phyloP scores from a whole-genome alignment of 2,113 vertebrate genomes.

The Podocnemis expansa region DNA sequence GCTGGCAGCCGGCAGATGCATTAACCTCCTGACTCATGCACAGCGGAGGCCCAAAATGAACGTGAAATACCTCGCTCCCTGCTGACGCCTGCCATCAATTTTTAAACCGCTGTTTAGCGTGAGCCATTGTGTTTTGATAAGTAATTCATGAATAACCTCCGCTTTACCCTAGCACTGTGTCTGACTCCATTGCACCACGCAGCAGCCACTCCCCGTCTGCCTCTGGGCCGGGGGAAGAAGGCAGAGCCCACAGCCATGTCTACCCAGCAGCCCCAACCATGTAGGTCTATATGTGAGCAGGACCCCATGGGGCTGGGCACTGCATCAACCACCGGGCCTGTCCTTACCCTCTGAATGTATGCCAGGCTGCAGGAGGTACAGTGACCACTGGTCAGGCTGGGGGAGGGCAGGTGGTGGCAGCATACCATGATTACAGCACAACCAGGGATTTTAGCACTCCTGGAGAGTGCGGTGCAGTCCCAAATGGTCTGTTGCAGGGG shows the following conservation, averaged over 20 bases:
- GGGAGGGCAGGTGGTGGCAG: neutral
- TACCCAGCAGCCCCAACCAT: neutral
- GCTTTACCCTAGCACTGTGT: slow-evolving; percentile 31
- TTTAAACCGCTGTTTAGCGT: slow-evolving; percentile 65
- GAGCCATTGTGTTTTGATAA: slow-evolving; percentile 48
- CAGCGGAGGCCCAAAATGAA: slow-evolving; percentile 41
- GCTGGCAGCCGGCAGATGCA: slow-evolving; percentile 50
- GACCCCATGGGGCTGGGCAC: too few relatives aligned
- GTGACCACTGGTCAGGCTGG: neutral
- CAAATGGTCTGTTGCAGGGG: too few relatives aligned
- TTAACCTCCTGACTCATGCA: slow-evolving; percentile 65
- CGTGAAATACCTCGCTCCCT: slow-evolving; percentile 45
- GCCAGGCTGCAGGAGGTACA: neutral
- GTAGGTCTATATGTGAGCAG: neutral
- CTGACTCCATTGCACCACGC: neutral
- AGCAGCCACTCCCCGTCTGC: neutral
- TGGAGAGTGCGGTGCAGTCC: too few relatives aligned
- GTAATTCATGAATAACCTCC: slow-evolving; percentile 65
- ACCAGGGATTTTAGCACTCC: too few relatives aligned
- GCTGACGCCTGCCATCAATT: slow-evolving; percentile 55
- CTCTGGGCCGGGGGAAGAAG: neutral
- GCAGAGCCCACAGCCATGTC: neutral
- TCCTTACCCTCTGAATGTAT: neutral
- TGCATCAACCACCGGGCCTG: neutral
- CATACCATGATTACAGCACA: neutral